Percentiles rank a stretch among this genome's conserved stretches.
phyloP scores from a whole-genome alignment of 1,140 invertebrate genomes.

The Archivesica marissinica region DNA sequence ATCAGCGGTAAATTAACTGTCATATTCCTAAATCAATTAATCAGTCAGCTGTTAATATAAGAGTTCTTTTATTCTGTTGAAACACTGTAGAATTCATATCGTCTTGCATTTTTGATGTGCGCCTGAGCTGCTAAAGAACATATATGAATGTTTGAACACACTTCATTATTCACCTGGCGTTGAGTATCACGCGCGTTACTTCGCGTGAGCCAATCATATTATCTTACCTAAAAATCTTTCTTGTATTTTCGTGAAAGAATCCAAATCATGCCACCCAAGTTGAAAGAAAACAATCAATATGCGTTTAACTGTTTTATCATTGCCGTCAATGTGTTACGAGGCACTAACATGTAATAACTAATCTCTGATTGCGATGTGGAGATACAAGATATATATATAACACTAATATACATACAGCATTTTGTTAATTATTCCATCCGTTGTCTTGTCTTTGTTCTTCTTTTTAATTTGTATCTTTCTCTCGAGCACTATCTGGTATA shows the following conservation, averaged over 20 bases:
- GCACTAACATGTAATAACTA: neutral
- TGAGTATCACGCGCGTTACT: neutral
- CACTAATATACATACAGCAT: too few relatives aligned
- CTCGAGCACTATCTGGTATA: constrained; percentile 4
- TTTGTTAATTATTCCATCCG: neutral
- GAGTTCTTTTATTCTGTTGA: too few relatives aligned
- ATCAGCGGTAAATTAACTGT: too few relatives aligned
- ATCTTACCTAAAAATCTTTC: constrained; percentile 34
- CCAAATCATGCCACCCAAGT: constrained; percentile 43
- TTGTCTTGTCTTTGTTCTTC: neutral
- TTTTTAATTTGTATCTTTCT: constrained; percentile 17
- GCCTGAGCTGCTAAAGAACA: neutral
- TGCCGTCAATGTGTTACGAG: constrained; percentile 31
- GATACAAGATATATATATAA: constrained; percentile 16
- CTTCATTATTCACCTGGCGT: constrained; percentile 40
- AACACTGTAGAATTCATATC: neutral
- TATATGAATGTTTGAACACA: constrained; percentile 18
- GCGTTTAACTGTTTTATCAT: constrained; percentile 41
- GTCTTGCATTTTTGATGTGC: neutral
- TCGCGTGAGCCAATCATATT: constrained; percentile 39
- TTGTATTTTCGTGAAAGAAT: constrained; percentile 2
- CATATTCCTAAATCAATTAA: too few relatives aligned
- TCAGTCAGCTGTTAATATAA: too few relatives aligned
- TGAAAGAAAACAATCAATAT: constrained; percentile 43
- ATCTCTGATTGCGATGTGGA: neutral